phyloP scores from a whole-genome alignment of 2,113 vertebrate genomes.

The Desmodus rotundus region DNA sequence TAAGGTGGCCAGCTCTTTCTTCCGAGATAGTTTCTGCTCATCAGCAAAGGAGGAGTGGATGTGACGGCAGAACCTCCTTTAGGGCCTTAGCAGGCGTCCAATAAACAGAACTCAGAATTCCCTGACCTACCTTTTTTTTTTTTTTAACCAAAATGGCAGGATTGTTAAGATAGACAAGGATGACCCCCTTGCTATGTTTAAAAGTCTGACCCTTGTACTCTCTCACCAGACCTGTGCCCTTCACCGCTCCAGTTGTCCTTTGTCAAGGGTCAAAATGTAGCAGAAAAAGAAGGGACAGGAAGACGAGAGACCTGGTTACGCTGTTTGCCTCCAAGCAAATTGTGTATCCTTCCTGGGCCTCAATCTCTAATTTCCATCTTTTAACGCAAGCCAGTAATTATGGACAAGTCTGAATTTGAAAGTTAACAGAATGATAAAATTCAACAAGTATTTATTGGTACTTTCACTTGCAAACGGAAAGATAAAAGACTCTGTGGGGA shows the following conservation, averaged over 20 bases:
- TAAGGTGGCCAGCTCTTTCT: not conserved
- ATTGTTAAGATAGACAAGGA: not conserved
- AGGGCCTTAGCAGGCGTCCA: not conserved
- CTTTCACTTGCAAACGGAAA: conserved; percentile 30
- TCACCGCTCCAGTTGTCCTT: not conserved
- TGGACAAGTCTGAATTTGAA: conserved; percentile 63
- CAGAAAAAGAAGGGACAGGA: not conserved
- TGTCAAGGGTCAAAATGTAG: not conserved
- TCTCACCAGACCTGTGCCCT: not conserved
- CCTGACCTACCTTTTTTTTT: not conserved
- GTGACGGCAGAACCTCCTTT: not conserved
- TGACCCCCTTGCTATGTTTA: not conserved
- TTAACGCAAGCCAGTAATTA: conserved; percentile 61
- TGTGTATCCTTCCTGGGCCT: not conserved
- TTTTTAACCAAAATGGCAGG: not conserved
- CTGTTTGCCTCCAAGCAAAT: conserved; percentile 21
- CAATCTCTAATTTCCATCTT: conserved; percentile 50
- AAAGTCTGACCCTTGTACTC: not conserved
- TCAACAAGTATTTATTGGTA: conserved; percentile 53
- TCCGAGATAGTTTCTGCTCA: not conserved
- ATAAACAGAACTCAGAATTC: not conserved
- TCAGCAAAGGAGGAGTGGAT: not conserved
- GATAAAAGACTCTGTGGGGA: not conserved
- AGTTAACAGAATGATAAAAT: conserved; percentile 47
- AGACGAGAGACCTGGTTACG: not conserved